These are phyloP conservation scores for Actinopyga echinites DNA, from an alignment of 53 echinoderm and acorn worm genomes.

Conservation along the genomic window DNA sequence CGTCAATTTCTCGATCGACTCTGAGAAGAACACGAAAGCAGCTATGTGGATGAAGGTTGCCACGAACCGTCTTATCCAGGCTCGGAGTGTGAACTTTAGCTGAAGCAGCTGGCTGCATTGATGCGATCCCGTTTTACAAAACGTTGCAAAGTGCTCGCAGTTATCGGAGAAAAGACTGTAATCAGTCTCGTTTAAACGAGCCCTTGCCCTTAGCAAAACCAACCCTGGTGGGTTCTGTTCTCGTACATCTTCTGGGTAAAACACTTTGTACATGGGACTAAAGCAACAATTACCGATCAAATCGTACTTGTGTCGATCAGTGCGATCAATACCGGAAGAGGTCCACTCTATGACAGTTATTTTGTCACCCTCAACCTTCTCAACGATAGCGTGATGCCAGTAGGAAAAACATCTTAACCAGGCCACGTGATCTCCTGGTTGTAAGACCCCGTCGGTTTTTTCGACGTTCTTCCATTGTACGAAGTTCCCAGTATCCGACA, in stretches of 20 bases:
- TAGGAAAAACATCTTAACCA: slow-evolving; percentile 31
- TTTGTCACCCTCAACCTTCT: neutral
- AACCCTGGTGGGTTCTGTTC: slow-evolving; percentile 34
- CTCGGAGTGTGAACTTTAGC: neutral
- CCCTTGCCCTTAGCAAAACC: slow-evolving; percentile 55
- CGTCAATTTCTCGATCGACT: neutral
- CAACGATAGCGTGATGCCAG: slow-evolving; percentile 70
- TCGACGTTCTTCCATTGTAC: slow-evolving; percentile 27
- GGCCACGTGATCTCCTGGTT: slow-evolving; percentile 61
- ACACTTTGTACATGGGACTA: too few species aligned
- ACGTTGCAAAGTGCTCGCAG: too few species aligned
- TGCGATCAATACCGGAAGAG: too few species aligned
- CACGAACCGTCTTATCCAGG: neutral
- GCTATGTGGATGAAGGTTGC: neutral
- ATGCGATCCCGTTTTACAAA: slow-evolving; percentile 48
- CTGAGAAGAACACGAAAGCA: neutral
- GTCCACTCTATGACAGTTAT: slow-evolving; percentile 27
- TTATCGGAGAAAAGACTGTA: slow-evolving; percentile 49
- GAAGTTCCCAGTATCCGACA: slow-evolving; percentile 17
- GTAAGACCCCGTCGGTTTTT: neutral
- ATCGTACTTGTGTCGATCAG: too few species aligned
- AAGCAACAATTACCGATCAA: too few species aligned
- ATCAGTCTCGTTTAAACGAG: slow-evolving; percentile 45
- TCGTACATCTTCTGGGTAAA: slow-evolving; percentile 39
- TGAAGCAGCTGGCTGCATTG: neutral